Base-by-base conservation (phyloP, 2,888 invertebrate genomes). In the Neuroscelio doddi region DNA sequence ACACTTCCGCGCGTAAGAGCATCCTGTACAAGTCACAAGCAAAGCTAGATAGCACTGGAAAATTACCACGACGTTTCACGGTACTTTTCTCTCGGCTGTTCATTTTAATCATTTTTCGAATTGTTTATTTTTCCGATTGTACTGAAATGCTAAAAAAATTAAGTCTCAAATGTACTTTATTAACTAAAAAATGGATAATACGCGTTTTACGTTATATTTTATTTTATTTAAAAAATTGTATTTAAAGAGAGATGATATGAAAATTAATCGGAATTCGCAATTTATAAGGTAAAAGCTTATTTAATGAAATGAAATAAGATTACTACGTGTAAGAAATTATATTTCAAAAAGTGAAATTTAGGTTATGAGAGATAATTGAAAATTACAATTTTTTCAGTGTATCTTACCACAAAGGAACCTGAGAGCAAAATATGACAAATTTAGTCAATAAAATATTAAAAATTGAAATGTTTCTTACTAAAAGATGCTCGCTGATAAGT, bases 21-120 rank as follows among this genome's bases (percentile, higher is more conserved):
- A 21, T 21, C 21, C 3, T 5, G 36, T 26, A 51, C 34, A 41
- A 51, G 30, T 51, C 29, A 51, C 15, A n/a, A 14, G 42, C 15
- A n/a, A n/a, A n/a, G 26, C 15, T 38, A 8, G 15, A 49, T 38
- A 29, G 41, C 21, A 27, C 21, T 26, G 36, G 5, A 27, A 38
- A 49, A 49, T 49, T n/a, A n/a, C n/a, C n/a, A 38, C 36, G 49
- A 39, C 29, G 24, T 49, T 49, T 39, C 16, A 10, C 41, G 36
- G 26, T 9, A 26, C 39, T 29, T 26, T 51, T 32, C 51, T 24
- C 34, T 51, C n/a, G 41, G 41, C 26, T 47, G 36, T 47, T 27
- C 14, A 51, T 42, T 51, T 42, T 41, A 14, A 30, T 12, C 12
- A 9, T 41, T 51, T 32, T 51, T 42, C 21, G 30, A 51, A 29